Base-by-base conservation (phyloP, 2,113 vertebrate species). In the Hippocampus abdominalis region DNA sequence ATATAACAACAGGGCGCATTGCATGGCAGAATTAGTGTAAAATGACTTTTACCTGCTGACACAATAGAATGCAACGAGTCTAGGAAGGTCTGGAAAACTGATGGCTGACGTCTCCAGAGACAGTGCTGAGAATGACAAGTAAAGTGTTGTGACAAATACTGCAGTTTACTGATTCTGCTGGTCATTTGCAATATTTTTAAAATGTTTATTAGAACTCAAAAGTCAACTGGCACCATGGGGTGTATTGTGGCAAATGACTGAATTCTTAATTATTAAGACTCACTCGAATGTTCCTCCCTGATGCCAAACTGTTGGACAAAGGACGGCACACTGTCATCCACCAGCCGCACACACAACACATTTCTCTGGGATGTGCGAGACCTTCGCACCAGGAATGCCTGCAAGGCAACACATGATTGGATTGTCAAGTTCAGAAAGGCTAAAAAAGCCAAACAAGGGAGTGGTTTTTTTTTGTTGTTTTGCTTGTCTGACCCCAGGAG, bases 341-440 rank as follows among this genome's bases (percentile, higher is more conserved):
- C 86, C 81, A 97, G 85, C 62, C 95, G 91, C 13, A 97, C 82
- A 5, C 94, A 96, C 61, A 97, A 89, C 44, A 94, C 92, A 32
- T 94, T 93, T 66, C 86, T 94, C 81, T 93, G 91, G 23, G 90
- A 93, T 0, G 94, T 95, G 73, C 86, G 93, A 21, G 95, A 97
- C 79, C 89, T 94, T 53, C 95, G 91, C 73, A 97, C 94, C 81
- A 97, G 83, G 75, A 97, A 97, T 0, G 90, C 93, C 95, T 97
- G 90, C 44, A 61, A 57, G 29, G 66, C 6, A 54, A 71, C 49
- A 72, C 48, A 67, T 12, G 1, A 20, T 2, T 16, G 8, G 10
- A 57, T 2, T 32, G 15, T 7, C 57, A 13, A 32, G 57, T 59
- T 20, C 27, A 32, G 25, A 32, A 60, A 60, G 2, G 27, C 57